These are phyloP conservation scores for Rhyacophila evoluta DNA, from an alignment of 2,888 invertebrate genomes.

Conservation along the genomic window DNA sequence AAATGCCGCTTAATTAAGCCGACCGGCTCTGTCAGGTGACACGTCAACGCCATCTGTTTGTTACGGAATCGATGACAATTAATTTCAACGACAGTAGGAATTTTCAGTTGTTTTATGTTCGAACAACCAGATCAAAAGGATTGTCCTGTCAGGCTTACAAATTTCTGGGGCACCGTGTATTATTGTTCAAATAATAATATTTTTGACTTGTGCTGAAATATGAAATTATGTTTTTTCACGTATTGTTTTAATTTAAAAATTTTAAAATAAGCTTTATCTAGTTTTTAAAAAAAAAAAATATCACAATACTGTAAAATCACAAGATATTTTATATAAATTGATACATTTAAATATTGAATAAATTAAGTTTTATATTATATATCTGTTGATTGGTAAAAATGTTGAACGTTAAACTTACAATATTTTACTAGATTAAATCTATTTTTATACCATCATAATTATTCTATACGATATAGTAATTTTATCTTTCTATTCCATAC, in stretches of 20 bases:
- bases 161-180: conserved; percentile 8
- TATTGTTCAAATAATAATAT: not conserved
- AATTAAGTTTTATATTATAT: too few relatives aligned
- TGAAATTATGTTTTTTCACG: not conserved
- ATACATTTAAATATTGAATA: too few relatives aligned
- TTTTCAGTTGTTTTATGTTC: conserved; percentile 24
- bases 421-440: too few relatives aligned
- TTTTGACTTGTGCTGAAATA: not conserved
- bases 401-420: too few relatives aligned
- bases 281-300: too few relatives aligned
- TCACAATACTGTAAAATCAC: too few relatives aligned
- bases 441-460: too few relatives aligned
- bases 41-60: conserved; percentile 25
- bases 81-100: conserved; percentile 20
- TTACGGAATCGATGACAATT: conserved; percentile 15
- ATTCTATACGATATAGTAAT: too few relatives aligned
- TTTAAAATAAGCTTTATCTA: too few relatives aligned
- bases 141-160: conserved; percentile 10
- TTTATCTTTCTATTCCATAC: too few relatives aligned
- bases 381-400: too few relatives aligned
- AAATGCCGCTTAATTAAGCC: conserved; percentile 46
- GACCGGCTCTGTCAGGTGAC: conserved; percentile 18
- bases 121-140: conserved; percentile 15
- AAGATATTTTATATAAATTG: too few relatives aligned
- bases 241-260: not conserved